Conservation (phyloP, 1,140 invertebrate genomes). For the Drosophila cardini region DNA sequence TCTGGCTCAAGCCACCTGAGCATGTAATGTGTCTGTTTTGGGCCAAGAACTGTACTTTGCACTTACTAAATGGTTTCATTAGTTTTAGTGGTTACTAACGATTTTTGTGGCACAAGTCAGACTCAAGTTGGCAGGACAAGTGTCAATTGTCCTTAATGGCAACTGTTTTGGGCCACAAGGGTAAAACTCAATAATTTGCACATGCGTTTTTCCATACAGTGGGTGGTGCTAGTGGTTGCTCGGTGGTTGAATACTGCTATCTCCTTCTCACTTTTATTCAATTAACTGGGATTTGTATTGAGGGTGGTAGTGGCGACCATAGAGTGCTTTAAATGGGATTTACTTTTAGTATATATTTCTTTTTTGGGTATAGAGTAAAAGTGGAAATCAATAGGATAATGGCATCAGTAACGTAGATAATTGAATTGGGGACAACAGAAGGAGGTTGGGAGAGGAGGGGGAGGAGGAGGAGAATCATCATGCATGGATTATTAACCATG, state of each 20-base stretch:
- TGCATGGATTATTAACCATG: conserved; percentile 37
- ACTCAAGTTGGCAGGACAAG: conserved; percentile 62
- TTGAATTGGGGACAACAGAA: conserved; percentile 45
- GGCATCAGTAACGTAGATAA: conserved; percentile 33
- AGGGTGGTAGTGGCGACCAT: conserved; percentile 60
- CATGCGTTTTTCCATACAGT: conserved; percentile 20
- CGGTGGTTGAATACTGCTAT: neutral
- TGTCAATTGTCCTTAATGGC: conserved; percentile 66
- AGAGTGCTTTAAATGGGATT: conserved; percentile 38
- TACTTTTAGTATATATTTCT: conserved; percentile 26
- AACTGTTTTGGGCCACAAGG: conserved; percentile 27
- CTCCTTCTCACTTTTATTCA: conserved; percentile 54
- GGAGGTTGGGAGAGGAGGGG: neutral
- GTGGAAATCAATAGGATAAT: conserved; percentile 45
- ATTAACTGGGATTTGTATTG: conserved; percentile 64
- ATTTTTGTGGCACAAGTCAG: conserved; percentile 32
- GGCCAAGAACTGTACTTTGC: conserved; percentile 49
- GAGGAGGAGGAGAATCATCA: neutral
- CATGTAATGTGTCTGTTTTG: conserved; percentile 13
- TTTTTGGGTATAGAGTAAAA: conserved; percentile 2
- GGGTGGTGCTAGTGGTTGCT: conserved; percentile 18
- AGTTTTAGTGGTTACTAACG: conserved; percentile 72
- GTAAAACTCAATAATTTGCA: conserved; percentile 59
- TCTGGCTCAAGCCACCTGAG: conserved; percentile 12
- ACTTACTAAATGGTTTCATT: conserved; percentile 79